These are phyloP conservation scores for Cephus pulcher DNA, from an alignment of 2,888 invertebrate genomes.

Conservation along the genomic window DNA sequence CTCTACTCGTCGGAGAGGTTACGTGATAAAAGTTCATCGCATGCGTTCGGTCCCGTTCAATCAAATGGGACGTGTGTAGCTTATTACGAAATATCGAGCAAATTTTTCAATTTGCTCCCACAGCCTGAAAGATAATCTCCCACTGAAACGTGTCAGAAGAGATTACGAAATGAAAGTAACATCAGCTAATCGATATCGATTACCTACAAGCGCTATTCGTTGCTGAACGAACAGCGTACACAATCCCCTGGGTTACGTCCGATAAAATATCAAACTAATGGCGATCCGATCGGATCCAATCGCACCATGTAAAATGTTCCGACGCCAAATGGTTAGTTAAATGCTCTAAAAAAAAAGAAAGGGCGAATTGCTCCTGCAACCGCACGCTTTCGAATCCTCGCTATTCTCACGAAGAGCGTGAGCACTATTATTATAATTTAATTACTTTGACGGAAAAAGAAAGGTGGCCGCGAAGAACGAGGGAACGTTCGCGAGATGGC, in stretches of 20 bases:
- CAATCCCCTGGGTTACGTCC: background rate
- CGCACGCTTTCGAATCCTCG: background rate
- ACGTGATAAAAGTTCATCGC: background rate
- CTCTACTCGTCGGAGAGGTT: background rate
- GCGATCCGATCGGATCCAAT: background rate
- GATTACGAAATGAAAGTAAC: background rate
- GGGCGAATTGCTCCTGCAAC: background rate
- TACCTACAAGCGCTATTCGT: background rate
- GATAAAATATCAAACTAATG: background rate
- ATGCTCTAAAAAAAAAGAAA: background rate
- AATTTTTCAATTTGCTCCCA: background rate
- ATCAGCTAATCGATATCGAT: background rate
- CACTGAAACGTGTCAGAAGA: background rate
- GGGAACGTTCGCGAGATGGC: constrained; percentile 26
- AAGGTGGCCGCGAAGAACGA: constrained; percentile 25
- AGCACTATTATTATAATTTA: constrained; percentile 21
- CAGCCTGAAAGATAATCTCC: background rate
- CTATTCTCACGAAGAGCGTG: background rate
- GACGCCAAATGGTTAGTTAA: background rate
- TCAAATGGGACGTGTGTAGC: background rate
- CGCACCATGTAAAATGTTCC: background rate
- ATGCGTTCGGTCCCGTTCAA: background rate
- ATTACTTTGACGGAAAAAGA: constrained; percentile 40
- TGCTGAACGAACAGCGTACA: background rate
- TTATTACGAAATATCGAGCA: background rate